Evolutionary conservation across 1,140 invertebrate species (phyloP).

Genomic region (Pseudomyrmex gracilis): DNA sequence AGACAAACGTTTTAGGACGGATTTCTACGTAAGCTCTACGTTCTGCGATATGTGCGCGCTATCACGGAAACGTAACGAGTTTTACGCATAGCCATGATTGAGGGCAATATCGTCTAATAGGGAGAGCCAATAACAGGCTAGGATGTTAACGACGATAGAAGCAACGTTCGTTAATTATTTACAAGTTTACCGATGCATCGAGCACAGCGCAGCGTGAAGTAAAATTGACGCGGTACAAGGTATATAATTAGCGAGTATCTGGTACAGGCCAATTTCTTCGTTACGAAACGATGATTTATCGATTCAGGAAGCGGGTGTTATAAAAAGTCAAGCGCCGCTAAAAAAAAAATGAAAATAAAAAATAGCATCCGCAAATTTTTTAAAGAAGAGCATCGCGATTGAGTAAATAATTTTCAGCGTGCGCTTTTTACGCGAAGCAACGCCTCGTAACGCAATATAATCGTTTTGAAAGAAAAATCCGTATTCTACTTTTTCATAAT

Average conservation of each 20-base stretch:
- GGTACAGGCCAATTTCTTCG: constrained; percentile 70
- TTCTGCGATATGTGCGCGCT: background rate
- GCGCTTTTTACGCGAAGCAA: background rate
- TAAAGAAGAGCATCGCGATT: background rate
- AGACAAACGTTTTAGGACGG: constrained; percentile 27
- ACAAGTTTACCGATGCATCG: constrained; percentile 77
- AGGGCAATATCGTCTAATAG: constrained; percentile 66
- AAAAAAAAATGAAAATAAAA: constrained; percentile 4
- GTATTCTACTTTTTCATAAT: background rate
- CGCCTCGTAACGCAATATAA: constrained; percentile 16
- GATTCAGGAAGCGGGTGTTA: background rate
- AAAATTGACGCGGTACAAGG: constrained; percentile 65
- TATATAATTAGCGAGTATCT: constrained; percentile 66
- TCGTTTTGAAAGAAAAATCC: constrained; percentile 13
- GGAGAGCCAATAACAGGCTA: constrained; percentile 69
- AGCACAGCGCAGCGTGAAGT: constrained; percentile 63
- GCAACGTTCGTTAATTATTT: constrained; percentile 77
- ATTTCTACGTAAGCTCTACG: constrained; percentile 28
- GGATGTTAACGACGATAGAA: constrained; percentile 71
- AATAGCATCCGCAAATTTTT: background rate
- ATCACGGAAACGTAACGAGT: constrained; percentile 61
- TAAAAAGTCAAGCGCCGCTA: constrained; percentile 24
- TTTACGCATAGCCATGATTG: constrained; percentile 58
- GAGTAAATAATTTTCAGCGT: constrained; percentile 12
- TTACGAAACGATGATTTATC: constrained; percentile 66